Evolutionary conservation across 2,113 vertebrate genomes (phyloP), one percentile per base, ranked within the genome.

Genomic region (Myodes glareolus): DNA sequence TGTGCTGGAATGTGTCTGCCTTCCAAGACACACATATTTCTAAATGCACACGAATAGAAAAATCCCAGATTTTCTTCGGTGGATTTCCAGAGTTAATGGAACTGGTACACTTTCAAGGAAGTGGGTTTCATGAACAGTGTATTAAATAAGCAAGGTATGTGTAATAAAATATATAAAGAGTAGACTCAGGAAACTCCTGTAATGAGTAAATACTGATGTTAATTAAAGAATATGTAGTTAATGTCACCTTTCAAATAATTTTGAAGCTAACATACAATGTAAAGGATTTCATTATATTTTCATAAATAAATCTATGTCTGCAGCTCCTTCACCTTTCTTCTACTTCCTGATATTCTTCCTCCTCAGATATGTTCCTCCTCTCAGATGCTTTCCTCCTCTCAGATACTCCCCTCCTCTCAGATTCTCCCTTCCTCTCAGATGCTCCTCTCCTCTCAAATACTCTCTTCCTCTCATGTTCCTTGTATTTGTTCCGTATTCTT

Each of bases 221-320:
- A 94, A 97, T 84, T 58, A 92, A 42, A 93, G 90, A 96, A 96
- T 88, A 81, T 23, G 67, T 96, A 95, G 85, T 94, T 95, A 58
- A 97, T 67, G 45, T 45, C 96, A 91, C 91, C 50, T 86, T 23
- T 89, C 10, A 42, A 19, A 58, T 58, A 73, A n/a, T 42, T 73
- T 75, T 75, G 33, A 72, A 29, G 33, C 33, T 75, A 73, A 39
- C 36, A 31, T 58, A 39, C 13, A 89, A 42, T 55, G 27, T 52
- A 42, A 75, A 39, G 25, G 4, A 11, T 75, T 73, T 29, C 13
- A 42, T 73, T 88, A 14, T 73, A 6, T 89, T 75, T 58, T 75
- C 36, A 39, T 89, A 58, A 55, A 11, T 42, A 58, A 2, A 31
- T 75, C 7, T 13, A 42, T 23, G 19, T 52, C 36, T 73, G 50